Evolutionary conservation across 2,888 invertebrate species (phyloP).

Genomic region (Peribatodes rhomboidaria): DNA sequence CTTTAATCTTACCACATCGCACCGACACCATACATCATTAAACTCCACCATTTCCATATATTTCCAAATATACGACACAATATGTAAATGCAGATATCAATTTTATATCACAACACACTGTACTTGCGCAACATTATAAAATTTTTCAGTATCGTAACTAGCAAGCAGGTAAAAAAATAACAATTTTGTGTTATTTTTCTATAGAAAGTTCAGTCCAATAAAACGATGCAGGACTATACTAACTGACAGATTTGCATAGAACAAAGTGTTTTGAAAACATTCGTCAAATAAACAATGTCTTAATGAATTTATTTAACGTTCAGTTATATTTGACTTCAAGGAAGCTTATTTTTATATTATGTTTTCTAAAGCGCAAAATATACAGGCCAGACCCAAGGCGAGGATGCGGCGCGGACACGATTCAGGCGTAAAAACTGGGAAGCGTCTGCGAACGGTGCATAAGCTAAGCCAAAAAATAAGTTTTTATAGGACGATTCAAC

Average conservation of each 20-base stretch:
- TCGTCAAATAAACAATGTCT: too few species aligned
- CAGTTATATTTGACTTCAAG: too few species aligned
- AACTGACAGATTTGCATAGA: too few species aligned
- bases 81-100: constrained; percentile 46
- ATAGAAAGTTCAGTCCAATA: neutral
- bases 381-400: too few species aligned
- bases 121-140: constrained; percentile 14
- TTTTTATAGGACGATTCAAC: neutral
- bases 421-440: too few species aligned
- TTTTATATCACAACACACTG: constrained; percentile 41
- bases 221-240: neutral
- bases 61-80: constrained; percentile 37
- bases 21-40: constrained; percentile 24
- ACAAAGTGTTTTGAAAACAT: too few species aligned
- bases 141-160: constrained; percentile 24
- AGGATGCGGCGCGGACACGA: too few species aligned
- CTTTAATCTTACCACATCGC: constrained; percentile 3
- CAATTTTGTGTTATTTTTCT: neutral
- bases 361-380: too few species aligned
- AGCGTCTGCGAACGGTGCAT: too few species aligned
- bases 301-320: too few species aligned
- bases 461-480: too few species aligned
- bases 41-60: constrained; percentile 29
- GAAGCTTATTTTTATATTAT: too few species aligned
- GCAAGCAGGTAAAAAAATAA: neutral